These are phyloP conservation scores for Deilephila porcellus DNA, from an alignment of 2,888 invertebrate genomes.

Conservation along the genomic window DNA sequence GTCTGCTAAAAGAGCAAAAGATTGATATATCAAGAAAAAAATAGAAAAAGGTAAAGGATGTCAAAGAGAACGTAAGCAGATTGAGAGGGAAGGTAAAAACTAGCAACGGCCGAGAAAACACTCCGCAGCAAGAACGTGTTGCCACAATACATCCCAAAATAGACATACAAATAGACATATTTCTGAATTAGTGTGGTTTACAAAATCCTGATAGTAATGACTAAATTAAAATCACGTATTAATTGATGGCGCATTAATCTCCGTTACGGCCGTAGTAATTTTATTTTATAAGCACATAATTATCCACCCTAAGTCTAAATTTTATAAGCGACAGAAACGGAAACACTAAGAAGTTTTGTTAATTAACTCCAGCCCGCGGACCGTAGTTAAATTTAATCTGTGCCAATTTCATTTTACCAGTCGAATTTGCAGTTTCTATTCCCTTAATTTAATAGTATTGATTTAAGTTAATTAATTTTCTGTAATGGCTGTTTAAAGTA, in stretches of 20 bases:
- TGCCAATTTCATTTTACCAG: conserved; percentile 14
- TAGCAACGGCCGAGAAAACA: too few relatives aligned
- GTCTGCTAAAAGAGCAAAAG: too few relatives aligned
- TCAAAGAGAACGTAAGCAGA: too few relatives aligned
- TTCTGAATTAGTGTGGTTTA: background rate
- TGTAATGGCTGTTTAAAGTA: background rate
- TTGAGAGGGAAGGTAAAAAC: too few relatives aligned
- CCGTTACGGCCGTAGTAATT: background rate
- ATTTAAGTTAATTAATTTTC: conserved; percentile 21
- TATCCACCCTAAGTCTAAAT: background rate
- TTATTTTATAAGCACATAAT: conserved; percentile 4
- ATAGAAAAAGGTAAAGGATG: too few relatives aligned
- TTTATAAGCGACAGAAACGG: conserved; percentile 12
- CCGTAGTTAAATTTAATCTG: conserved; percentile 20
- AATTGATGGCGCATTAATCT: background rate
- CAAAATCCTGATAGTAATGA: background rate
- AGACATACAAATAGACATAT: background rate
- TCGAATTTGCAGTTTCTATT: conserved; percentile 12
- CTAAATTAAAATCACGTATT: background rate
- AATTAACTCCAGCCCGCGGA: conserved; percentile 6
- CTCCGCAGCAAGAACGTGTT: too few relatives aligned
- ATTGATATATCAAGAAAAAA: too few relatives aligned
- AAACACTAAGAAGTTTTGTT: conserved; percentile 20
- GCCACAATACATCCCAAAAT: too few relatives aligned
- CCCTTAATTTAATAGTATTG: conserved; percentile 13